Evolutionary conservation across 1,140 invertebrate species (phyloP).

Genomic region (Proales similis): DNA sequence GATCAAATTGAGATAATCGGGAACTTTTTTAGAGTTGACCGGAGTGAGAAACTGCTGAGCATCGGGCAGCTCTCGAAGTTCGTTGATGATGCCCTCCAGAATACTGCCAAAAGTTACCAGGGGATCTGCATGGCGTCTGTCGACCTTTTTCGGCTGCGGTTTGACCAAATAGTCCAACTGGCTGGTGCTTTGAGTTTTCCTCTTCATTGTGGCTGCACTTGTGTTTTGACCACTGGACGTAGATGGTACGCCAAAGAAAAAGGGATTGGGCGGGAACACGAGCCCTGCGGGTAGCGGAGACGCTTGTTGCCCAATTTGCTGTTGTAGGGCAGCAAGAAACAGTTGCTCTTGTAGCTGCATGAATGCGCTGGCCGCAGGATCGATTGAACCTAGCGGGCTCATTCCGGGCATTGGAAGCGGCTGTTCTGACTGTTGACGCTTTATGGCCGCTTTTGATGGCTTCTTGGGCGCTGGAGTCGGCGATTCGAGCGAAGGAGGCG

Average conservation of each 20-base stretch:
- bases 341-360: constrained; percentile 28
- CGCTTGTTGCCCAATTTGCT: constrained; percentile 15
- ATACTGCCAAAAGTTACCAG: constrained; percentile 86
- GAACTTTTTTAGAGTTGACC: constrained; percentile 81
- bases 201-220: neutral
- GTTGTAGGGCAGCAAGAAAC: constrained; percentile 23
- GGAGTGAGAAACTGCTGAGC: constrained; percentile 85
- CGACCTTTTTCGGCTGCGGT: constrained; percentile 74
- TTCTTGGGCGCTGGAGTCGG: no score
- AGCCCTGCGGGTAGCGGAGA: neutral
- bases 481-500: no score
- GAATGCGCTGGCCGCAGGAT: no score
- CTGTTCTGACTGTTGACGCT: no score
- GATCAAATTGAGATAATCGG: constrained; percentile 87
- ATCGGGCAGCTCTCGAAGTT: constrained; percentile 82
- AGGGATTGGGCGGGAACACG: neutral
- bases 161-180: constrained; percentile 88
- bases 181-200: constrained; percentile 45
- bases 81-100: constrained; percentile 83
- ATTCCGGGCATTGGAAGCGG: no score
- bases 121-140: constrained; percentile 88
- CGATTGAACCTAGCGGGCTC: no score
- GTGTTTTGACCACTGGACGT: constrained; percentile 1
- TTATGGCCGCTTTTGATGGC: no score
- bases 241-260: no score